Evolutionary conservation across 2,797 vertebrate genomes (phyloP), one percentile per base, ranked within the genome.

Genomic region (Spizella passerina): DNA sequence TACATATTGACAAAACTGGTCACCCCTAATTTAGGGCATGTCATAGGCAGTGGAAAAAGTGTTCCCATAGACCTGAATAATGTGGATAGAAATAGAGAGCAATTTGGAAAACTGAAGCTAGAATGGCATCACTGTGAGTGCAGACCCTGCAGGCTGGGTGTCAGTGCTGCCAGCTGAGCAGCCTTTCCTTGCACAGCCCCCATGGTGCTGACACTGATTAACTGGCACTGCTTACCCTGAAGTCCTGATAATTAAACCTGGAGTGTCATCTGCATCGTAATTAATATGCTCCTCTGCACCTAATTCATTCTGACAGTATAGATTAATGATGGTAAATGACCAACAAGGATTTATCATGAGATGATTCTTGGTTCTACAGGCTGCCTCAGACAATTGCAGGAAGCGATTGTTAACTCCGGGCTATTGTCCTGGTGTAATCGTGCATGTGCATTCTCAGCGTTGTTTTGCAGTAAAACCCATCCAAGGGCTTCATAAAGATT

Each of bases 381-480:
- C 91, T 52, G 84, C 77, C 64, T 80, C 46, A 46, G 68, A 97
- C 96, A 97, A 97, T 97, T 94, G 21, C 90, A 96, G 96, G 96
- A 97, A 97, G 96, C 1, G 47, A 90, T 96, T 96, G 91, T 94
- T 93, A 89, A 91, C 81, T 82, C 79, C 46, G 66, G 52, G 63
- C 88, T 66, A 84, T 90, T 94, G 93, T 96, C 86, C 81, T 12
- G 39, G 46, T 53, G 68, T 90, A 95, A 97, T 96, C 21, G 30
- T 84, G 86, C 56, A 5, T 94, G 84, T 86, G 91, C 80, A 68
- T 89, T 95, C 82, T 59, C 90, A 76, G 86, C 65, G 46, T 82
- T 93, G 87, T 90, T 92, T 85, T 86, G 81, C 71, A 88, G 68
- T 82, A 89, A 94, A 94, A 79, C 49, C 61, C 55, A 87, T 94